These are phyloP conservation scores for Trichonephila clavata DNA, from an alignment of 1,140 invertebrate species.

Conservation along the genomic window DNA sequence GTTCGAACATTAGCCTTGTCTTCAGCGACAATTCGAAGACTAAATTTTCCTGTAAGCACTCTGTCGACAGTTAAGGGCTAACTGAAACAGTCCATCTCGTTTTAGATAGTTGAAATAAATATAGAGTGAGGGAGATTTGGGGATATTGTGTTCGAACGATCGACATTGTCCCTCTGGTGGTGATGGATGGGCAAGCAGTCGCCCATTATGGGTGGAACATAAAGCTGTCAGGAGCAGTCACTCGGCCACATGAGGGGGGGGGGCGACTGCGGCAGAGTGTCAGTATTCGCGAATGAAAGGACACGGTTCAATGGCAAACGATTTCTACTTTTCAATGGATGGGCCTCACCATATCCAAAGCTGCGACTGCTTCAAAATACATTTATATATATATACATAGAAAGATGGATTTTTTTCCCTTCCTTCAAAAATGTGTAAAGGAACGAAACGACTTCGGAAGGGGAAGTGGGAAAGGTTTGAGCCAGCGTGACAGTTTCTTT, in stretches of 20 bases:
- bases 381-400: conserved; percentile 56
- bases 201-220: conserved; percentile 65
- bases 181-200: conserved; percentile 66
- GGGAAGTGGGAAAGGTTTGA: neutral
- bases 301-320: conserved; percentile 48
- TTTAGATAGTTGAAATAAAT: conserved; percentile 62
- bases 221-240: conserved; percentile 68
- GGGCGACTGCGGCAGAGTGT: conserved; percentile 37
- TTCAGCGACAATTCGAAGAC: neutral
- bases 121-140: conserved; percentile 28
- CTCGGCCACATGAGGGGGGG: conserved; percentile 20
- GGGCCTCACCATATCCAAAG: conserved; percentile 1
- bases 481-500: conserved; percentile 44
- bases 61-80: neutral
- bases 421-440: conserved; percentile 58
- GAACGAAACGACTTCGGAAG: conserved; percentile 45
- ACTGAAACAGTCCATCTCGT: conserved; percentile 42
- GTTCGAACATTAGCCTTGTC: neutral
- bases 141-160: conserved; percentile 58
- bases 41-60: conserved; percentile 16
- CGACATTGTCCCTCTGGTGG: conserved; percentile 58
- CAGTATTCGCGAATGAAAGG: conserved; percentile 63
- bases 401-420: conserved; percentile 31
- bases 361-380: conserved; percentile 26
- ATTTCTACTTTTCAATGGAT: conserved; percentile 69